Base-by-base conservation (phyloP, 2,113 vertebrate genomes). In the Capreolus pygargus region DNA sequence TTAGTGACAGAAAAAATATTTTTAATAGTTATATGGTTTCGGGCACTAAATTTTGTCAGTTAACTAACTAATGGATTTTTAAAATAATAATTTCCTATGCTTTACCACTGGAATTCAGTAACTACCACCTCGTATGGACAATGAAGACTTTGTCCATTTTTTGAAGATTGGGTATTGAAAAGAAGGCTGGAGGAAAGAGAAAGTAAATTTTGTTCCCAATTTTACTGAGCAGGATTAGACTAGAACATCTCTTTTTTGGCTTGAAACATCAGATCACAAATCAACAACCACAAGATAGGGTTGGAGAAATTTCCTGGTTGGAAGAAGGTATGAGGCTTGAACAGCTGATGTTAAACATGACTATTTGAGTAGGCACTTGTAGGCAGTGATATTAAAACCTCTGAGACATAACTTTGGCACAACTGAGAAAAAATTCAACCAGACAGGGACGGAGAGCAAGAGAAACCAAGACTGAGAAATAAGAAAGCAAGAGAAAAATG, bases 91-190 rank as follows among this genome's bases (percentile, higher is more conserved):
- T 90, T 89, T n/a, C 61, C 2, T 78, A 60, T 67, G 36, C 6
- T 83, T 93, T 96, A 93, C 27, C 87, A 6, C 27, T 91, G 33
- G 27, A 39, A 27, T 92, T 93, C 93, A 64, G 27, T 47, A 67
- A 93, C 70, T 86, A 55, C 23, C 28, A 94, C n/a, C 58, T 11
- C 5, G 16, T 39, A 70, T 85, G 85, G 25, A 74, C 21, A 94
- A 96, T 84, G 83, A 96, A 30, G n/a, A 94, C 97, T 90, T 94
- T 74, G 87, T 86, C 14, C 30, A 50, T 96, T 70, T 96, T 96
- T 95, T 91, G 83, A 97, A 47, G 39, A 86, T 6, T 83, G 54
- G 9, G 15, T 58, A 12, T 93, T 88, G 47, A 97, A 87, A 55
- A 95, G 27, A 84, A 60, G 13, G 11, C 52, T 87, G 54, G n/a